Conservation (phyloP, 2,113 vertebrate species). For the Bos indicus region DNA sequence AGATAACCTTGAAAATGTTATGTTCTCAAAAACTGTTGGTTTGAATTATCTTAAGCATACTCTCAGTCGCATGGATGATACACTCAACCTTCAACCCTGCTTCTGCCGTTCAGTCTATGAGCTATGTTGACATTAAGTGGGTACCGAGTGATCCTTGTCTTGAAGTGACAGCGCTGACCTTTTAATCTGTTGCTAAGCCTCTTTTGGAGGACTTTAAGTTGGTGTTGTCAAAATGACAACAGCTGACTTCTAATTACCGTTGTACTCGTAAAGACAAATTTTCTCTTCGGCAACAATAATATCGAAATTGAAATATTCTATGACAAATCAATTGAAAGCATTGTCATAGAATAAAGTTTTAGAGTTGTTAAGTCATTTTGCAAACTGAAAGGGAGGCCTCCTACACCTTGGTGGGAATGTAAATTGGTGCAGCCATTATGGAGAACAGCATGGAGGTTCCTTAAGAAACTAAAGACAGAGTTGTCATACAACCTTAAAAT, state of each 20-base stretch:
- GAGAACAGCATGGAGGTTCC: not conserved
- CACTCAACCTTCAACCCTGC: not conserved
- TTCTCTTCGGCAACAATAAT: not conserved
- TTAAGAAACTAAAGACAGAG: not conserved
- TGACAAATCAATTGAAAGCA: not conserved
- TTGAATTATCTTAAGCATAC: not conserved
- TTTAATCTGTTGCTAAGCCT: not conserved
- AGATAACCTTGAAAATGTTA: not conserved
- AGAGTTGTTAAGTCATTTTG: not conserved
- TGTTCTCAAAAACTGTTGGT: not conserved
- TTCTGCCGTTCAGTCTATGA: not conserved
- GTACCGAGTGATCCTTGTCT: not conserved
- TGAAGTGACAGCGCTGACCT: not conserved
- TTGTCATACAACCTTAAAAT: not conserved
- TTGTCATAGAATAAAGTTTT: not conserved
- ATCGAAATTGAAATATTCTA: not conserved
- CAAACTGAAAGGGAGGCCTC: not conserved
- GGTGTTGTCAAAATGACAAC: not conserved
- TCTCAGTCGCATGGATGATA: not conserved
- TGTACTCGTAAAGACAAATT: not conserved
- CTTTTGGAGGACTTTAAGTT: not conserved
- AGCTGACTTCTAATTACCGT: not conserved
- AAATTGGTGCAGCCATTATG: not conserved
- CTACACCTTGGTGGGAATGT: not conserved
- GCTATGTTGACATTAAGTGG: not conserved